phyloP scores from a whole-genome alignment of 2,113 vertebrate genomes.

The Anolis sagrei region DNA sequence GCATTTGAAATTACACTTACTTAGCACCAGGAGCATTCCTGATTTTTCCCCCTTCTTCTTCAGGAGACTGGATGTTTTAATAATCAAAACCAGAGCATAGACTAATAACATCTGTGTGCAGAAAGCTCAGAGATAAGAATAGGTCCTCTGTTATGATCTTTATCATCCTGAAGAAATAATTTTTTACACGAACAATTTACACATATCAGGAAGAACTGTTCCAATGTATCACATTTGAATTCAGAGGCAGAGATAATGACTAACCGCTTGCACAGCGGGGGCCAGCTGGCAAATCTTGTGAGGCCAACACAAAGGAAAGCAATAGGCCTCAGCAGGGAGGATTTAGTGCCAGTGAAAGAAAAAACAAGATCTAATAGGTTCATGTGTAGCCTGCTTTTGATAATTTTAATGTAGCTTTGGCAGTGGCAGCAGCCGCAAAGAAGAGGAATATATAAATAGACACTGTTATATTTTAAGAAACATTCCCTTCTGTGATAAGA shows the following conservation, averaged over 20 bases:
- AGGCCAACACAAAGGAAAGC: neutral
- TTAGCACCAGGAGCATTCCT: neutral
- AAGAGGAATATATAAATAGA: neutral
- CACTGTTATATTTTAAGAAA: neutral
- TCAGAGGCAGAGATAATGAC: conserved; percentile 18
- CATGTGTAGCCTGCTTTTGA: conserved; percentile 1
- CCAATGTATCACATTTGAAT: neutral
- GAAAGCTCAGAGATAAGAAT: conserved; percentile 14
- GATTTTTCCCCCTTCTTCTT: neutral
- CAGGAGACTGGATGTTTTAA: neutral
- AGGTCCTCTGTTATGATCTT: neutral
- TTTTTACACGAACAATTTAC: neutral
- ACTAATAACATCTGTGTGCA: neutral
- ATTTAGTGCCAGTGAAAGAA: neutral
- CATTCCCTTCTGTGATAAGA: neutral
- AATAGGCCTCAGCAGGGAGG: neutral
- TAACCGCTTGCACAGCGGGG: conserved; percentile 6
- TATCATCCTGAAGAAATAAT: neutral
- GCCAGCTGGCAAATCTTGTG: neutral
- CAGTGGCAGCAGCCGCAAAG: too few species aligned
- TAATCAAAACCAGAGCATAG: neutral
- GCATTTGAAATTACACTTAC: neutral
- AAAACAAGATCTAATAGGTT: neutral
- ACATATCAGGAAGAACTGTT: neutral
- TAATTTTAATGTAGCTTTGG: neutral